Evolutionary conservation across 2,113 vertebrate genomes (phyloP), one percentile per base, ranked within the genome.

Genomic region (Lota lota): DNA sequence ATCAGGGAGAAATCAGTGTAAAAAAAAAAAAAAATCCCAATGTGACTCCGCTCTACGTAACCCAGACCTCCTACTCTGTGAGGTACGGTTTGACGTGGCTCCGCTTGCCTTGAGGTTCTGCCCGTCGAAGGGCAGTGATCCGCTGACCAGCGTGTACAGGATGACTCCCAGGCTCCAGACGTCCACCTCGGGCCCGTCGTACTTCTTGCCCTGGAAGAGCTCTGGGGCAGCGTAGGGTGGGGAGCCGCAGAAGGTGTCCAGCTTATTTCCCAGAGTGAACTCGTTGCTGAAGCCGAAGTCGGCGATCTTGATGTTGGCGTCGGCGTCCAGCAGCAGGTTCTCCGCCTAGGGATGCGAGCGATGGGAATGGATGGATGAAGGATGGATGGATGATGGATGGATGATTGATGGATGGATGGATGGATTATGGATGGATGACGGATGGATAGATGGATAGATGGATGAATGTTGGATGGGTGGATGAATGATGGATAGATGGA

Each of bases 211-310:
- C 88, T 98, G 96, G 86, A 98, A 98, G 12, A 98, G 94, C 76
- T 97, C 95, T 0, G 96, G 96, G 1, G 96, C 96, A 0, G 96
- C 96, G 1, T 97, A 97, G 0, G 96, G 95, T 0, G 96, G 96
- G 17, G 94, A 95, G 63, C 96, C 96, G 0, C 96, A 98, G 88
- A 98, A 98, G 0, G 96, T 98, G 92, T 98, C 96, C 85, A 98
- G 89, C 83, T 98, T 98, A 54, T 92, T 94, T 47, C 95, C 95
- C 70, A 95, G 81, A 0, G 93, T 94, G 89, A 98, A 98, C 87
- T 98, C 96, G 0, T 98, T 98, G 89, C 95, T 97, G 92, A 98
- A 97, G 61, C 96, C 96, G 0, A 98, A 98, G 83, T 98, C 95
- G 0, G 96, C 96, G 0, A 98, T 96, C 78, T 98, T 97, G 81